phyloP scores from a whole-genome alignment of 2,113 vertebrate genomes.

The Eptesicus fuscus region DNA sequence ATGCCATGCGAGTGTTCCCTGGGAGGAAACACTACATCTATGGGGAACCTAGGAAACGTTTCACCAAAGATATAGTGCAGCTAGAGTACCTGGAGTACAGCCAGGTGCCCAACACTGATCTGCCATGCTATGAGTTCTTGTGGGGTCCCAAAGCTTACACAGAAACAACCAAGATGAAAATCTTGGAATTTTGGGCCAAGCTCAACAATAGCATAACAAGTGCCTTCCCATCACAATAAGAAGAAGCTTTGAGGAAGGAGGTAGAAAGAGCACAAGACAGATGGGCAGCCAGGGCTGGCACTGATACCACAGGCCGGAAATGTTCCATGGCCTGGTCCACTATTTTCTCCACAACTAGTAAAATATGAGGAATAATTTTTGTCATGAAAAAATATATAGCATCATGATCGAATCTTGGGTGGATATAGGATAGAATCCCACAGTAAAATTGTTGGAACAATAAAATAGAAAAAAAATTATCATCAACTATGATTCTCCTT shows the following conservation, averaged over 20 bases:
- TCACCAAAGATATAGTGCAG: not conserved
- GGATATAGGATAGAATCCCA: not conserved
- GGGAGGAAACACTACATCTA: not conserved
- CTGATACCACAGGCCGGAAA: not conserved
- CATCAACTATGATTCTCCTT: not conserved
- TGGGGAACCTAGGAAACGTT: not conserved
- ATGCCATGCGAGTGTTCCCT: not conserved
- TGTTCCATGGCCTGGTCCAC: accelerated
- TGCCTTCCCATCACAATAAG: not conserved
- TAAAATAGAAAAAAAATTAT: not conserved
- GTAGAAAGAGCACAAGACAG: not conserved
- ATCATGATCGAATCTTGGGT: not conserved
- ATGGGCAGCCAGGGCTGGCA: not conserved
- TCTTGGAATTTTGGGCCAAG: not conserved
- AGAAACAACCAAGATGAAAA: constrained; percentile 5
- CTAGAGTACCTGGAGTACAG: not conserved
- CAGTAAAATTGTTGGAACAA: not conserved
- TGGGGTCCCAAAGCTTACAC: not conserved
- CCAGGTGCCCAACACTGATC: not conserved
- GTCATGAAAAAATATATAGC: not conserved
- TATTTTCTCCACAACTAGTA: not conserved
- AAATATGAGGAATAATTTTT: not conserved
- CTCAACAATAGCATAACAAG: not conserved
- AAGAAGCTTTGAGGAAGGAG: not conserved
- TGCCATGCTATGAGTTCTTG: not conserved